Percentiles rank a stretch among this genome's conserved stretches.
These are phyloP conservation scores for Pimpla rufipes DNA, from an alignment of 2,888 invertebrate species.

Conservation along the genomic window DNA sequence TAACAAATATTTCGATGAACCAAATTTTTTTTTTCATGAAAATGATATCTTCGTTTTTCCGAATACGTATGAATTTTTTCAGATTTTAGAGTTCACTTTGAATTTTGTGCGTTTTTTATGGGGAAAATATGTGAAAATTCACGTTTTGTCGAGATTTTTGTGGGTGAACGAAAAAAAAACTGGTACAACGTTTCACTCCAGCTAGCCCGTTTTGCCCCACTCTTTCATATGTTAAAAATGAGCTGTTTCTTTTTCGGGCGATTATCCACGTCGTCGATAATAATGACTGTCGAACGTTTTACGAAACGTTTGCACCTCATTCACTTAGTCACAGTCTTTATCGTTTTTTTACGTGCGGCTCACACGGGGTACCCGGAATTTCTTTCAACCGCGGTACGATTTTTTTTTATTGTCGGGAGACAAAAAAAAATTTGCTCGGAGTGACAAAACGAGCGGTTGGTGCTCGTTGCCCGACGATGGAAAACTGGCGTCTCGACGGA, in stretches of 20 bases:
- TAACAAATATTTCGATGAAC: too few relatives aligned
- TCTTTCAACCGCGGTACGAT: background rate
- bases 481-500: conserved; percentile 51
- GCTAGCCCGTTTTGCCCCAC: too few relatives aligned
- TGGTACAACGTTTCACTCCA: too few relatives aligned
- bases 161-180: too few relatives aligned
- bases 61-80: too few relatives aligned
- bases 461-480: conserved; percentile 24
- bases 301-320: conserved; percentile 27
- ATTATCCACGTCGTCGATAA: conserved; percentile 26
- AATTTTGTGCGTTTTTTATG: too few relatives aligned
- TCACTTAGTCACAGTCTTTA: background rate
- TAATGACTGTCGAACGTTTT: conserved; percentile 31
- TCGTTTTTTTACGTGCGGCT: background rate
- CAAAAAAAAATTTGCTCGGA: background rate
- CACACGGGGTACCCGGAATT: background rate
- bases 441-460: conserved; percentile 16
- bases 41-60: too few relatives aligned
- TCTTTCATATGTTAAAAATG: background rate
- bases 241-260: background rate
- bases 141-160: too few relatives aligned
- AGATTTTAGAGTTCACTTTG: too few relatives aligned
- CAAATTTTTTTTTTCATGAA: too few relatives aligned
- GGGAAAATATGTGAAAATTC: too few relatives aligned
- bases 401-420: background rate